Evolutionary conservation across 2,113 vertebrate genomes (phyloP), one percentile per base, ranked within the genome.

Genomic region (Microtus pennsylvanicus): DNA sequence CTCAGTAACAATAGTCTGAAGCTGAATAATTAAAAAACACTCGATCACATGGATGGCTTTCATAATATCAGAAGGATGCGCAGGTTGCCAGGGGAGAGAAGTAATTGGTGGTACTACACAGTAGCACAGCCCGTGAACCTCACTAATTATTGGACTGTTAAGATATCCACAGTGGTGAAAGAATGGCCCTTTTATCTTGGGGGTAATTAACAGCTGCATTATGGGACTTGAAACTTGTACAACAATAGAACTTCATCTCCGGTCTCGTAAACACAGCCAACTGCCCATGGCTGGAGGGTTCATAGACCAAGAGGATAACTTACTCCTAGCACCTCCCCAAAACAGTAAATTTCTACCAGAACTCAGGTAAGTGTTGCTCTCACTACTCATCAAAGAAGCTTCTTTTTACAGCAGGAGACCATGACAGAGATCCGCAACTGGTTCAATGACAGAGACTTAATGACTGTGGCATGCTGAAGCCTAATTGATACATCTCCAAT

Each of bases 1-100:
- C 1, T 67, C 45, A 72, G 77, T 85, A 93, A n/a, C 30, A 87
- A 80, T 38, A 95, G 50, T 80, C 78, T 72, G 92, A 87, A 63
- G 33, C 7, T 80, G 4, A 9, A 77, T 50, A 85, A 78, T 80
- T 42, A 26, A 61, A 87, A 74, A 91, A 52, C 61, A 91, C n/a
- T 94, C 7, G 4, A 61, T 12, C 19, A 72, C 26, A 89, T 17
- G 10, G 22, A 63, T 63, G 22, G 26, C 7, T 63, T 28, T 63
- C 52, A 38, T 38, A 61, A 38, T 28, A 82, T 26, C n/a, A 83
- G 55, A 63, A 83, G 14, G 13, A 28, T 42, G 26, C 17, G 0
- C 14, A 28, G 13, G 24, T 28, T 82, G 35, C n/a, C n/a, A 82
- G 26, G 5, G 55, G 12, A 61, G 55, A 82, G n/a, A 55, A 61